These are phyloP conservation scores for Ceraclea dissimilis DNA, from an alignment of 2,888 invertebrate species.

Conservation along the genomic window DNA sequence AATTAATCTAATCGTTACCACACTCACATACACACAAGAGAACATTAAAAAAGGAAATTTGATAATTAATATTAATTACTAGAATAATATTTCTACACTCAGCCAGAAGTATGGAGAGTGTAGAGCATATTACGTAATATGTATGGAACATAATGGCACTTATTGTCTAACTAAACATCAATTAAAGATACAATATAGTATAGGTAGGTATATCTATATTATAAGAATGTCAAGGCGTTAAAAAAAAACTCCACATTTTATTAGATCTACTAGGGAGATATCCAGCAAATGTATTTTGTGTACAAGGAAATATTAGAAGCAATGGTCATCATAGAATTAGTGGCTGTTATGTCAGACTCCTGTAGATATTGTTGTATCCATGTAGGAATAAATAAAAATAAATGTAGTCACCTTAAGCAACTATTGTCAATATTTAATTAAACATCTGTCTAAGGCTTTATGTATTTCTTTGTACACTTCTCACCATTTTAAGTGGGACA, in stretches of 20 bases:
- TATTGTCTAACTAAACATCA: conserved; percentile 7
- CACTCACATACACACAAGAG: conserved; percentile 42
- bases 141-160: conserved; percentile 14
- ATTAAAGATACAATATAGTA: background rate
- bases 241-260: background rate
- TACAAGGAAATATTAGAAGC: too few species aligned
- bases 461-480: too few species aligned
- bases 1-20: conserved; percentile 47
- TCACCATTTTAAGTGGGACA: too few species aligned
- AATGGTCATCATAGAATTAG: too few species aligned
- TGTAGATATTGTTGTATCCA: too few species aligned
- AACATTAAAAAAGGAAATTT: conserved; percentile 15
- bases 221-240: background rate
- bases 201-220: background rate
- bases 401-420: too few species aligned
- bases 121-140: conserved; percentile 2
- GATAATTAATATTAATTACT: conserved; percentile 6
- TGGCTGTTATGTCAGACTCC: too few species aligned
- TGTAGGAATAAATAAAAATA: too few species aligned
- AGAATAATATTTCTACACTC: conserved; percentile 6
- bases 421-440: too few species aligned
- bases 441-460: too few species aligned
- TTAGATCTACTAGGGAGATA: too few species aligned
- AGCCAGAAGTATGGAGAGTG: conserved; percentile 7
- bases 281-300: too few species aligned